A percentile compares a stretch with the other conserved stretches of the same genome.
phyloP scores from a whole-genome alignment of 2,888 invertebrate genomes.

The Muscina levida region DNA sequence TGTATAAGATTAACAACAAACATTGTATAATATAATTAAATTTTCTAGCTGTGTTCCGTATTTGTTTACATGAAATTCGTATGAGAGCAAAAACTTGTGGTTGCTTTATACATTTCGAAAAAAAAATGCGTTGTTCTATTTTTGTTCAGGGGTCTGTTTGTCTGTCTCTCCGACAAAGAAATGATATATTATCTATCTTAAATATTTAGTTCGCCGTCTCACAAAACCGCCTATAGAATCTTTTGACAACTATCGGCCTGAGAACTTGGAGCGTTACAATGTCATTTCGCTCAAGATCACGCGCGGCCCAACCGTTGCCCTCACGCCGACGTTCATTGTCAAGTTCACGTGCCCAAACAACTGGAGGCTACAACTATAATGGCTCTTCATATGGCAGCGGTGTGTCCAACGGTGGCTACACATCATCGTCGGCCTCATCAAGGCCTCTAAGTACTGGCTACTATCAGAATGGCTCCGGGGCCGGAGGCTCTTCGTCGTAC shows the following conservation, averaged over 20 bases:
- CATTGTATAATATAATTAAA: too few relatives aligned
- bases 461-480: conserved; percentile 71
- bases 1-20: not conserved
- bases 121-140: conserved; percentile 4
- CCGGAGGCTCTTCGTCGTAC: conserved; percentile 59
- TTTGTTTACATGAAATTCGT: conserved; percentile 15
- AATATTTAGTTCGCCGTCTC: too few relatives aligned
- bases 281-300: conserved; percentile 80
- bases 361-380: conserved; percentile 69
- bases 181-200: too few relatives aligned
- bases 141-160: too few relatives aligned
- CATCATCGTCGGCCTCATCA: conserved; percentile 68
- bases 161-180: too few relatives aligned
- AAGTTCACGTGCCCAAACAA: conserved; percentile 80
- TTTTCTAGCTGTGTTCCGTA: not conserved
- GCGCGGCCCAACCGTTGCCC: conserved; percentile 77
- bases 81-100: not conserved
- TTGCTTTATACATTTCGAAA: conserved; percentile 12
- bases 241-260: not conserved
- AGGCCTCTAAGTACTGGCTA: conserved; percentile 78
- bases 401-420: conserved; percentile 61
- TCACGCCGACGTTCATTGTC: conserved; percentile 80
- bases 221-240: conserved; percentile 3
- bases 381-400: conserved; percentile 68
- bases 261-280: conserved; percentile 67